Percentiles rank a stretch among this genome's conserved stretches.
These are phyloP conservation scores for Acanthococcus lagerstroemiae DNA, from an alignment of 2,888 invertebrate species.

Conservation along the genomic window DNA sequence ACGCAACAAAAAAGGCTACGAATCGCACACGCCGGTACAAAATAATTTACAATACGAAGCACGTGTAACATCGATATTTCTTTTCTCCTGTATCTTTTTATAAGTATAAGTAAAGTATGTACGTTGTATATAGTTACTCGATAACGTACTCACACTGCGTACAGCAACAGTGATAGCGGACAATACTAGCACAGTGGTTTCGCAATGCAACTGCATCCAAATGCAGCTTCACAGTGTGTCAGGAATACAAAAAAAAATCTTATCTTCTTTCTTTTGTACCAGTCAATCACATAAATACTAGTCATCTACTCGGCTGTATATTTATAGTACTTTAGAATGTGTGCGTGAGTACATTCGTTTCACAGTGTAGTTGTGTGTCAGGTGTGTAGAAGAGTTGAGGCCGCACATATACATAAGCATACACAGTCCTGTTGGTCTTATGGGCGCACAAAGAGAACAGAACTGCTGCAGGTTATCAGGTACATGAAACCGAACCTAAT, in stretches of 20 bases:
- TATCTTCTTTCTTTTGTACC: neutral
- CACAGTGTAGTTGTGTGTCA: neutral
- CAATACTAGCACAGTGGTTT: conserved; percentile 11
- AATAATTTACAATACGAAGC: conserved; percentile 24
- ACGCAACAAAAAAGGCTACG: too few species aligned
- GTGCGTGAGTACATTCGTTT: too few species aligned
- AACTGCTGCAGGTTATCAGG: neutral
- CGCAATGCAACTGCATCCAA: conserved; percentile 11
- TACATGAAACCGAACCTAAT: neutral
- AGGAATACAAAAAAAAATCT: conserved; percentile 7
- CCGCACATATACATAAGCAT: neutral
- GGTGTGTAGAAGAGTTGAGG: neutral
- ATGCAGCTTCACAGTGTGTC: conserved; percentile 12
- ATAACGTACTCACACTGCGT: neutral
- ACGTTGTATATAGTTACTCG: neutral
- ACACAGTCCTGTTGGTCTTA: neutral
- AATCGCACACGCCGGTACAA: too few species aligned
- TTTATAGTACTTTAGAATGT: neutral
- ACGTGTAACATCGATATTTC: conserved; percentile 19
- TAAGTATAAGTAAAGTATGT: neutral
- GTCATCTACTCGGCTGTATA: neutral
- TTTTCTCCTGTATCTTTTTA: neutral
- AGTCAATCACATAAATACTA: too few species aligned
- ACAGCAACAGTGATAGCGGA: neutral
- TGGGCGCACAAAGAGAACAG: too few species aligned